Evolutionary conservation across 23 tunicate genomes (phyloP), one percentile per base, ranked within the genome.

Genomic region (Ascidia mentula): DNA sequence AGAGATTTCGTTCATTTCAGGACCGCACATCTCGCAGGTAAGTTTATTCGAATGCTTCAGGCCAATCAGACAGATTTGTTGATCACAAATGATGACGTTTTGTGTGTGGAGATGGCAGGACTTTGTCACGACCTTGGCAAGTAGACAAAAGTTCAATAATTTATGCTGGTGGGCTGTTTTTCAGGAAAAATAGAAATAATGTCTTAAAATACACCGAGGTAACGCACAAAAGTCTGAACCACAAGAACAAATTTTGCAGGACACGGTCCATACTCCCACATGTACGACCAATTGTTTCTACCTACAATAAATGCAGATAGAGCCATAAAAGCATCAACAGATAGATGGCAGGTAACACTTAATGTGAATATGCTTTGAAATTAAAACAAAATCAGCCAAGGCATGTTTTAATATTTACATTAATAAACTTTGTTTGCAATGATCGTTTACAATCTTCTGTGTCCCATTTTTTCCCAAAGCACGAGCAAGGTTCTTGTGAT

Each of bases 231-330:
- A n/a, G n/a, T n/a, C n/a, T n/a, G n/a, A n/a, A n/a, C n/a, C n/a
- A n/a, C n/a, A n/a, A n/a, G n/a, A n/a, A n/a, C n/a, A n/a, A n/a
- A n/a, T n/a, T 53, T 53, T 53, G 31, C 40, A 86, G 92, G 97
- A 26, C 97, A 92, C 83, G 97, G 97, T 17, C 92, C 97, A 45
- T 92, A 82, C 80, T 92, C 97, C 22, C 97, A 92, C 60, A 75
- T 92, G 92, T 92, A 82, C 42, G 97, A 92, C 82, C 33, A 40
- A 5, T 74, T 46, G 71, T 87, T 92, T 46, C 34, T 92, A 26
- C 79, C 88, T 0, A n/a, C n/a, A n/a, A n/a, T n/a, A 75, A n/a
- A n/a, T n/a, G n/a, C n/a, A n/a, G n/a, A n/a, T n/a, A n/a, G n/a
- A n/a, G 65, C 65, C 24, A 28, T 53, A 5, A 28, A 9, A 5